Evolutionary conservation across 2,888 invertebrate species (phyloP).

Genomic region (Deilephila elpenor): DNA sequence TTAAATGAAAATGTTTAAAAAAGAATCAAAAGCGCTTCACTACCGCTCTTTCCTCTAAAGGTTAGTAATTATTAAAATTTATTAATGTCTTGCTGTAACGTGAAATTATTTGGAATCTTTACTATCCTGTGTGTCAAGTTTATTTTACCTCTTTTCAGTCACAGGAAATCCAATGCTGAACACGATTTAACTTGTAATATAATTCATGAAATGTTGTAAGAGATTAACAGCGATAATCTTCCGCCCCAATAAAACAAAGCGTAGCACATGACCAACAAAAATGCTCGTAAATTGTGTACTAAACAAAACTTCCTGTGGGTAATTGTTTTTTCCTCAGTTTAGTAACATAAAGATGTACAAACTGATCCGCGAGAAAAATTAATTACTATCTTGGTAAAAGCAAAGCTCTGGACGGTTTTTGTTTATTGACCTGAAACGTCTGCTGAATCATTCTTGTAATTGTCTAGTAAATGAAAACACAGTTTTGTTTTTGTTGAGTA

Average conservation of each 20-base stretch:
- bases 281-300: background rate
- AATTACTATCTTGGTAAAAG: background rate
- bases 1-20: too few relatives aligned
- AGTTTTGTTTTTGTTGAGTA: too few relatives aligned
- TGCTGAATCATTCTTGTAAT: background rate
- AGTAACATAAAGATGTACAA: background rate
- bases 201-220: background rate
- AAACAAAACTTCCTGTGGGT: background rate
- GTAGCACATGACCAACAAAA: background rate
- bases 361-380: background rate
- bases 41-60: too few relatives aligned
- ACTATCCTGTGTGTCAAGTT: too few relatives aligned
- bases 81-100: too few relatives aligned
- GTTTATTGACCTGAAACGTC: background rate
- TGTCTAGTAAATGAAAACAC: background rate
- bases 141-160: too few relatives aligned
- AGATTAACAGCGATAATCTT: background rate
- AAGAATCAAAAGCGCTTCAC: too few relatives aligned
- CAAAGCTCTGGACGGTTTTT: background rate
- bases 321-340: background rate
- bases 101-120: too few relatives aligned
- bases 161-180: too few relatives aligned
- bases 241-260: background rate
- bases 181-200: background rate
- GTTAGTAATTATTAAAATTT: too few relatives aligned